These are phyloP conservation scores for Ophthalmotilapia sp. DNA, from an alignment of 2,113 vertebrate species.

Conservation along the genomic window DNA sequence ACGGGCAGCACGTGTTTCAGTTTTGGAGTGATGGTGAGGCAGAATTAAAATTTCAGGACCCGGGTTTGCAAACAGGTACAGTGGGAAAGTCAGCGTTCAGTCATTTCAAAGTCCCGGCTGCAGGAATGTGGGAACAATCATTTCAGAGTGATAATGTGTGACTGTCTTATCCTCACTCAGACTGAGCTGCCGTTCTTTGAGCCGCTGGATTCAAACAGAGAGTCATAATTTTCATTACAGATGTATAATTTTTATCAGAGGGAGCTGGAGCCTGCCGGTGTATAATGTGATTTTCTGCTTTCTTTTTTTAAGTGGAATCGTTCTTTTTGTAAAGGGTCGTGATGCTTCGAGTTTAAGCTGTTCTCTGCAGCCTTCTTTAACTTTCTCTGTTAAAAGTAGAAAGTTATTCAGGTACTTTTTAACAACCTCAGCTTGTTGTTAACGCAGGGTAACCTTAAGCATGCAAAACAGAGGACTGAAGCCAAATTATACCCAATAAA, in stretches of 20 bases:
- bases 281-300: not conserved
- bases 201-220: not conserved
- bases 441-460: not conserved
- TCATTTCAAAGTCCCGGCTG: not conserved
- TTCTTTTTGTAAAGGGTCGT: not conserved
- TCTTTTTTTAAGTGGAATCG: not conserved
- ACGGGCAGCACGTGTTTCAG: not conserved
- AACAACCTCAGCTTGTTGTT: not conserved
- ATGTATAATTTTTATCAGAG: not conserved
- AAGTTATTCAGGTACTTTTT: not conserved
- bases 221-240: not conserved
- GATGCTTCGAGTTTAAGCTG: not conserved
- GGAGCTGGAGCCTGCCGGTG: not conserved
- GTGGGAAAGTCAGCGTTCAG: not conserved
- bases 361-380: not conserved
- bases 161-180: not conserved
- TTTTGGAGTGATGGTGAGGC: not conserved
- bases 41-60: not conserved
- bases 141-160: not conserved
- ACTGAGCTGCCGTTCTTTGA: not conserved
- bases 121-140: not conserved
- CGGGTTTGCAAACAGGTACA: not conserved
- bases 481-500: not conserved
- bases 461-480: not conserved
- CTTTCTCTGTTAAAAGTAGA: not conserved